These are phyloP conservation scores for Musca vetustissima DNA, from an alignment of 1,140 invertebrate genomes.

Conservation along the genomic window DNA sequence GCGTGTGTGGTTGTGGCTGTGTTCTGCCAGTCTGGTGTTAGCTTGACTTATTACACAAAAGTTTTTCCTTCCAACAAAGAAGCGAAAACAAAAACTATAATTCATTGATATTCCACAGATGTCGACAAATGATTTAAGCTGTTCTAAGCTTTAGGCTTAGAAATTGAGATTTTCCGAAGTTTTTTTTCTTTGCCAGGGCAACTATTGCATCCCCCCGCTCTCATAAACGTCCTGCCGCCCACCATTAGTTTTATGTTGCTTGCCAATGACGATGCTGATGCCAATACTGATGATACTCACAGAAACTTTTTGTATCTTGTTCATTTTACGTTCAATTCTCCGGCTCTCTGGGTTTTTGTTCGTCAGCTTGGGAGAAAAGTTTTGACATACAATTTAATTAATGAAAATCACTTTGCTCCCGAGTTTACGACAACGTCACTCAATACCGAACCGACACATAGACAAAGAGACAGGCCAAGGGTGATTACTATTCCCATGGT, in stretches of 20 bases:
- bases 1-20: neutral
- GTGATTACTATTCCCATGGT: neutral
- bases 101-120: conserved; percentile 30
- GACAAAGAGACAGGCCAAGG: neutral
- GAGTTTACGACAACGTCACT: too few species aligned
- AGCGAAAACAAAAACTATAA: conserved; percentile 13
- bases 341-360: neutral
- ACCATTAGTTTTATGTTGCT: too few species aligned
- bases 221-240: too few species aligned
- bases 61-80: neutral
- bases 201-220: too few species aligned
- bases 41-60: conserved; percentile 26
- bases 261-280: too few species aligned
- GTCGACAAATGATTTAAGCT: conserved; percentile 27
- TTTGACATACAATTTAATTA: conserved; percentile 31
- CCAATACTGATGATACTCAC: too few species aligned
- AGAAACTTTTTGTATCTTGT: neutral
- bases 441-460: too few species aligned
- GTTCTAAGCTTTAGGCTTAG: conserved; percentile 22
- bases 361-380: conserved; percentile 17
- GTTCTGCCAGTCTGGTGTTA: conserved; percentile 11
- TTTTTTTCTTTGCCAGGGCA: too few species aligned
- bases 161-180: conserved; percentile 9
- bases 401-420: conserved; percentile 17
- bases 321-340: neutral